Evolutionary conservation across 2,113 vertebrate genomes (phyloP).

Genomic region (Dissostichus mawsoni): DNA sequence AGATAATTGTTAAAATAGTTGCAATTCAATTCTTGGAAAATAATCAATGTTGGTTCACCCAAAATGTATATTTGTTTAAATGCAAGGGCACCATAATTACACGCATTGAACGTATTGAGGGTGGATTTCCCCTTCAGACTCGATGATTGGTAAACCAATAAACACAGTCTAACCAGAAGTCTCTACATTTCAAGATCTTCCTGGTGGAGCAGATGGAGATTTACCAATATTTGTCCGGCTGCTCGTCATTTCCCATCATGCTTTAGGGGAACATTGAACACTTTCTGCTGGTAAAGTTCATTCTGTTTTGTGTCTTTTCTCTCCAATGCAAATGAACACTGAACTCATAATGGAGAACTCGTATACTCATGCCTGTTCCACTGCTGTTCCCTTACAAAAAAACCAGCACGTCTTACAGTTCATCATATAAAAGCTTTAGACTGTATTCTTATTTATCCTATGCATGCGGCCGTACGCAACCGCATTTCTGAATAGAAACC

Average conservation of each 20-base stretch:
- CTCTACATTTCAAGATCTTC: neutral
- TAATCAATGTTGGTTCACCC: too few species aligned
- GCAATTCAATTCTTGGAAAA: too few species aligned
- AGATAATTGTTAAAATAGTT: too few species aligned
- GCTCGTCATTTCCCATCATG: neutral
- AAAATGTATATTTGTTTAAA: too few species aligned
- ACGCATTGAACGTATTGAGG: neutral
- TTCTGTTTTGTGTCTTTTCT: conserved; percentile 68
- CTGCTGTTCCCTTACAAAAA: conserved; percentile 82
- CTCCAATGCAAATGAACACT: conserved; percentile 76
- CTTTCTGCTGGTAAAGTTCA: conserved; percentile 87
- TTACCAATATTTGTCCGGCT: conserved; percentile 3
- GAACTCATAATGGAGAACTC: conserved; percentile 79
- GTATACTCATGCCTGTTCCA: conserved; percentile 87
- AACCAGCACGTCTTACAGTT: conserved; percentile 86
- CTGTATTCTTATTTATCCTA: conserved; percentile 88
- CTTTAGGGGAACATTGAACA: conserved; percentile 37
- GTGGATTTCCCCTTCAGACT: conserved; percentile 49
- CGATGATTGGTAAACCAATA: neutral
- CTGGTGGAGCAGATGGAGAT: conserved; percentile 10
- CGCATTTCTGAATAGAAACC: conserved; percentile 97
- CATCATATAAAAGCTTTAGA: conserved; percentile 96
- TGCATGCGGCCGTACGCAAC: conserved; percentile 87
- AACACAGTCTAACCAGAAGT: neutral
- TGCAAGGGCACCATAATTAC: neutral